Percentiles rank a stretch among this genome's conserved stretches.
Conservation (phyloP, 2,113 vertebrate genomes). For the Galemys pyrenaicus region DNA sequence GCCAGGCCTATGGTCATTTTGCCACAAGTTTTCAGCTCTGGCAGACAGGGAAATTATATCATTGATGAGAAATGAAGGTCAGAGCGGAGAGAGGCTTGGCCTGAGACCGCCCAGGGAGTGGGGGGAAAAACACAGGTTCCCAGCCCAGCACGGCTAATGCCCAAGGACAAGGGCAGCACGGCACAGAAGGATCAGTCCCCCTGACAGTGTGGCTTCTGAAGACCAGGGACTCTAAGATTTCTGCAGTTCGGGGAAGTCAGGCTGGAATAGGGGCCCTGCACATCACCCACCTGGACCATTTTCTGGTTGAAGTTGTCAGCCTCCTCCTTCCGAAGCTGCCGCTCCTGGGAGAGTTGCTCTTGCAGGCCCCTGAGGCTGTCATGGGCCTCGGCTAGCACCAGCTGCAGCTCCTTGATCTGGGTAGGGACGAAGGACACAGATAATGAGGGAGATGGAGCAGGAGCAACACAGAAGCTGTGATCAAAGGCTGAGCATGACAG, state of each 20-base stretch:
- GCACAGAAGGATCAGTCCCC: neutral
- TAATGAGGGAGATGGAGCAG: neutral
- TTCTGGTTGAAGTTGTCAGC: slow-evolving; percentile 87
- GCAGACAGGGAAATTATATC: neutral
- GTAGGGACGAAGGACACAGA: neutral
- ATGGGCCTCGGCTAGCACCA: slow-evolving; percentile 88
- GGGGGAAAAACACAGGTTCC: neutral
- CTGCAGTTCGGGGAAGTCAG: neutral
- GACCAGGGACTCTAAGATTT: neutral
- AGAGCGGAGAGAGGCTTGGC: neutral
- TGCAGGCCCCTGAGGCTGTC: slow-evolving; percentile 87
- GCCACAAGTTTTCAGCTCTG: neutral
- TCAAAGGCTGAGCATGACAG: neutral
- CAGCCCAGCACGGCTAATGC: neutral
- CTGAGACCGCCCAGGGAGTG: neutral
- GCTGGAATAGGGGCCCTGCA: neutral
- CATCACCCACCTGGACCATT: slow-evolving; percentile 90
- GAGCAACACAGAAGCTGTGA: neutral
- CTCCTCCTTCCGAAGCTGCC: slow-evolving; percentile 88
- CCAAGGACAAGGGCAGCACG: neutral
- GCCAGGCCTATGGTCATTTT: neutral
- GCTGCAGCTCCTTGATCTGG: slow-evolving; percentile 89
- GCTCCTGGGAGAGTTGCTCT: slow-evolving; percentile 91
- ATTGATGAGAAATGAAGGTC: neutral
- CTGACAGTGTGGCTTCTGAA: neutral